These are phyloP conservation scores for Brachyptera putata DNA, from an alignment of 2,888 invertebrate species.

Conservation along the genomic window DNA sequence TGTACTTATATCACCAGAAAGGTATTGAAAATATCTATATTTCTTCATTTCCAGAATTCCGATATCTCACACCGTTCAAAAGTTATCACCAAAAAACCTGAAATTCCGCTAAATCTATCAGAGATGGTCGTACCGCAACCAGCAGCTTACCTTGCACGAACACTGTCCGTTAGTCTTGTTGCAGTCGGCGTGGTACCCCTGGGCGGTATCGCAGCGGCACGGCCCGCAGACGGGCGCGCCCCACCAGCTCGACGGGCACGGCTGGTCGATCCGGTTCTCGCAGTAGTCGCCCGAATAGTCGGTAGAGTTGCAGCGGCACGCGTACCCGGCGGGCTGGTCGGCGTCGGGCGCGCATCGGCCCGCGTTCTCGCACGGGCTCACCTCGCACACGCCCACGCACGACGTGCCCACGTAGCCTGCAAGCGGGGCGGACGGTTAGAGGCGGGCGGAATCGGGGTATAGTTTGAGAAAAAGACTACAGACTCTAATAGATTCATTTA, in stretches of 20 bases:
- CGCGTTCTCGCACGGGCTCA: slow-evolving; percentile 72
- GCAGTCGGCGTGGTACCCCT: slow-evolving; percentile 88
- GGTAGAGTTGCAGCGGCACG: slow-evolving; percentile 73
- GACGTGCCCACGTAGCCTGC: slow-evolving; percentile 67
- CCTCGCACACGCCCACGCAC: slow-evolving; percentile 77
- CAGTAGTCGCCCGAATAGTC: slow-evolving; percentile 56
- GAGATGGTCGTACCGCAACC: no score
- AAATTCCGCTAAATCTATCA: no score
- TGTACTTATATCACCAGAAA: no score
- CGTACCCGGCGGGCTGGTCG: slow-evolving; percentile 57
- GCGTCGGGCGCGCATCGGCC: slow-evolving; percentile 64
- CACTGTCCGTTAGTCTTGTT: slow-evolving; percentile 84
- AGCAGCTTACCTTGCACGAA: slow-evolving; percentile 67
- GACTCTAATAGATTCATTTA: no score
- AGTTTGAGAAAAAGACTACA: slow-evolving; percentile 16
- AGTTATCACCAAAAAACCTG: no score
- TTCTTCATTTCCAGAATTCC: no score
- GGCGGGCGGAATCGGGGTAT: no score
- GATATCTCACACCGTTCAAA: no score
- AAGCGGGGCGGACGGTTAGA: no score
- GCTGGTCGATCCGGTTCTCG: slow-evolving; percentile 52
- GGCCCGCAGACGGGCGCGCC: slow-evolving; percentile 91
- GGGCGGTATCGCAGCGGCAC: slow-evolving; percentile 76
- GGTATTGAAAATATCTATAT: no score
- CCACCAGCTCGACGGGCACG: slow-evolving; percentile 94